These are phyloP conservation scores for Lydus trimaculatus DNA, from an alignment of 2,888 invertebrate species.

Conservation along the genomic window DNA sequence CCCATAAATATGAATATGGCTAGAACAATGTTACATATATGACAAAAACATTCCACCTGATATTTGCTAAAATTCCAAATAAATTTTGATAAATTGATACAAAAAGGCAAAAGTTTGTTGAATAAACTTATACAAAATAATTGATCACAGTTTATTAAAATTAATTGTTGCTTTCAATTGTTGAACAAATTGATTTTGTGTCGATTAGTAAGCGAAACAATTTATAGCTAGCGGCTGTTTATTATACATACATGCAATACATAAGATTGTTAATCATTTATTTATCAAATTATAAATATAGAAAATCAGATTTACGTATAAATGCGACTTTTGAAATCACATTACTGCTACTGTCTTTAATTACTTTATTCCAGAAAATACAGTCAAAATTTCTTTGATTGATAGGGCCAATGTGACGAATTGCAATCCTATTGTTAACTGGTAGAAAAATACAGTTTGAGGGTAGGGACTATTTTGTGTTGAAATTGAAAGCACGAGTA, in stretches of 20 bases:
- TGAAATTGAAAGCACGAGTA: no score
- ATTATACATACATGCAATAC: neutral
- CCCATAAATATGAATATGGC: neutral
- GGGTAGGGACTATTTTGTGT: no score
- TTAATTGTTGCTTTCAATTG: neutral
- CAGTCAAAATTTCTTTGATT: no score
- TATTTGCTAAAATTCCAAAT: neutral
- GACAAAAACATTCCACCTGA: neutral
- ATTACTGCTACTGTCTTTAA: neutral
- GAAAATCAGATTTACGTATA: neutral
- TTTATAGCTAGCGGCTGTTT: neutral
- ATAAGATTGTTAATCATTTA: neutral
- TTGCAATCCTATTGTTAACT: no score
- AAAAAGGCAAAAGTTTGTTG: no score
- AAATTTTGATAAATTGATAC: no score
- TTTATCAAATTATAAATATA: neutral
- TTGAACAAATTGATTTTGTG: slow-evolving; percentile 5
- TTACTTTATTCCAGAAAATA: no score
- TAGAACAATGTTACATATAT: neutral
- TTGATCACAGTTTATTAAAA: neutral
- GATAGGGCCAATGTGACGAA: no score
- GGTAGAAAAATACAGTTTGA: no score
- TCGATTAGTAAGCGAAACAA: neutral
- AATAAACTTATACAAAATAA: neutral
- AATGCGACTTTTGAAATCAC: neutral